phyloP scores from a whole-genome alignment of 1,140 invertebrate genomes.

The Meloidogyne floridensis region DNA sequence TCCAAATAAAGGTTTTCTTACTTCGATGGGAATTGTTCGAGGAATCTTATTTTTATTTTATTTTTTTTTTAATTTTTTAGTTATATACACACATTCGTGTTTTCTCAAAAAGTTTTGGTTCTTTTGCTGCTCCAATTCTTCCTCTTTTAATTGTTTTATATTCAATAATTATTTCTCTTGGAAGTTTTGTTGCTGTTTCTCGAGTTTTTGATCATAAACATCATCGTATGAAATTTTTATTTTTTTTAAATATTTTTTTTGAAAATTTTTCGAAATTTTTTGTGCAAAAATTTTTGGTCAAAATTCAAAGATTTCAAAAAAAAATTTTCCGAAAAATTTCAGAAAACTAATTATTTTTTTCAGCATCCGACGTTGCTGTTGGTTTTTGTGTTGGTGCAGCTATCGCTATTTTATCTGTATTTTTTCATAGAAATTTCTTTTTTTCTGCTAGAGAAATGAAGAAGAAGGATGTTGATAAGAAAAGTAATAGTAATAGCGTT shows the following conservation, averaged over 20 bases:
- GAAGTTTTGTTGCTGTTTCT: slow-evolving; percentile 16
- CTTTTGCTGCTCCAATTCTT: slow-evolving; percentile 17
- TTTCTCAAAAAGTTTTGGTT: not conserved
- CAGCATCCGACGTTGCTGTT: slow-evolving; percentile 16
- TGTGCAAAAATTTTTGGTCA: too few species aligned
- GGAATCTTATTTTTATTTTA: not conserved
- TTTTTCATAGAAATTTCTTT: not conserved
- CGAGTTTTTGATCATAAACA: slow-evolving; percentile 21
- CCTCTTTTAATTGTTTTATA: slow-evolving; percentile 17
- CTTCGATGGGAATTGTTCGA: too few species aligned
- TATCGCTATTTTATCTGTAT: slow-evolving; percentile 16
- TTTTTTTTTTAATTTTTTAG: slow-evolving; percentile 3
- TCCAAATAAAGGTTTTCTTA: too few species aligned
- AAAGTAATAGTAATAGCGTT: not conserved
- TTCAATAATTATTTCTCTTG: slow-evolving; percentile 9
- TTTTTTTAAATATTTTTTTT: not conserved
- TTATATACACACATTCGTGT: slow-evolving; percentile 22
- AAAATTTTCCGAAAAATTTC: too few species aligned
- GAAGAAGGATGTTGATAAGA: not conserved
- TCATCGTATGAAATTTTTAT: not conserved
- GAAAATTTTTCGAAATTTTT: too few species aligned
- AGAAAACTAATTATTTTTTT: not conserved
- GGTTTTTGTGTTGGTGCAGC: slow-evolving; percentile 13
- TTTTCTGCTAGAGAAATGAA: slow-evolving; percentile 1
- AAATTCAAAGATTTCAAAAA: too few species aligned